phyloP scores from a whole-genome alignment of 2,797 vertebrate species.

The Borostomias antarcticus region DNA sequence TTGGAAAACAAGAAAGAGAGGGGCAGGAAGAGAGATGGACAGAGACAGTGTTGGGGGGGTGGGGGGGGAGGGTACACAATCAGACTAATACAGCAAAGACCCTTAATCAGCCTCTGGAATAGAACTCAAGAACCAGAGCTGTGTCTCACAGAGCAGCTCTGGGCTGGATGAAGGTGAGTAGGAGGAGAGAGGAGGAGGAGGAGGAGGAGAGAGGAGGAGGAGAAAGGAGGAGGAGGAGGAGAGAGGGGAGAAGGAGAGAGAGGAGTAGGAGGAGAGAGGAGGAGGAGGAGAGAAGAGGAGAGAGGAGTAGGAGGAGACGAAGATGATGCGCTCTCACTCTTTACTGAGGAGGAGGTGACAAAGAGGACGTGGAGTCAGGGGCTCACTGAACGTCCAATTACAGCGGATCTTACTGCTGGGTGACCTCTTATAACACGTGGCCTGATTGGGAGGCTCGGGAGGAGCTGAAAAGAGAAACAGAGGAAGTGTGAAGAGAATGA shows the following conservation, averaged over 20 bases:
- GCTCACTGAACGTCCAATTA: conserved; percentile 70
- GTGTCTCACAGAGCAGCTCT: too few species aligned
- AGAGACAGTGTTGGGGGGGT: neutral
- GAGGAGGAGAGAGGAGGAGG: neutral
- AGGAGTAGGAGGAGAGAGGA: neutral
- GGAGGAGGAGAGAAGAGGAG: neutral
- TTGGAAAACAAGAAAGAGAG: neutral
- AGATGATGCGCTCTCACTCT: conserved; percentile 58
- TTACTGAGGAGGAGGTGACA: conserved; percentile 75
- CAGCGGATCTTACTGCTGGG: conserved; percentile 79
- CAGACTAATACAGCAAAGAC: neutral
- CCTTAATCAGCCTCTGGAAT: too few species aligned
- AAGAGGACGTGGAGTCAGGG: conserved; percentile 39
- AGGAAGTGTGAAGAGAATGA: neutral
- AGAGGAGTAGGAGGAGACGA: neutral
- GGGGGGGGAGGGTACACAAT: neutral
- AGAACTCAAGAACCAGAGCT: too few species aligned
- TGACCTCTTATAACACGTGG: conserved; percentile 81
- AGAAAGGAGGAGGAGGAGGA: neutral
- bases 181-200: neutral
- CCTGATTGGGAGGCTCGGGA: conserved; percentile 71
- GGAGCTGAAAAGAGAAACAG: conserved; percentile 66
- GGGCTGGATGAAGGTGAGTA: too few species aligned
- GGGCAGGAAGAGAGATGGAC: neutral
- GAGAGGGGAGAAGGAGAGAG: neutral